These are phyloP conservation scores for Drosophila ezoana DNA, from an alignment of 2,888 invertebrate genomes.

Conservation along the genomic window DNA sequence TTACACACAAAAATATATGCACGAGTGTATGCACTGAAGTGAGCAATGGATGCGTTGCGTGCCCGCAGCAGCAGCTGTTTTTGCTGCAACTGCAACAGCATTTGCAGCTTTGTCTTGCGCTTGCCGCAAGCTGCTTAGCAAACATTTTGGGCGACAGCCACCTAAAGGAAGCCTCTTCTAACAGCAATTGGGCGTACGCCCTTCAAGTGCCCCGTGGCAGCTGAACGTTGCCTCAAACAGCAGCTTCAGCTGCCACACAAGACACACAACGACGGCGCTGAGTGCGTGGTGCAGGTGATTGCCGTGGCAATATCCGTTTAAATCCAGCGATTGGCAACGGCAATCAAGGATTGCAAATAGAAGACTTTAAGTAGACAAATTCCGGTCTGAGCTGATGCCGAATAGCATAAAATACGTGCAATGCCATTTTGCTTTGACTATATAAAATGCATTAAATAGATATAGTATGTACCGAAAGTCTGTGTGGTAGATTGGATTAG, in stretches of 20 bases:
- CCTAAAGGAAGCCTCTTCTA: constrained; percentile 11
- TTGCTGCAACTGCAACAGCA: constrained; percentile 6
- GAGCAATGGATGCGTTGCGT: constrained; percentile 16
- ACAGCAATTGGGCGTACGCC: constrained; percentile 9
- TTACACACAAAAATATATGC: background rate
- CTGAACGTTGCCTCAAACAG: background rate
- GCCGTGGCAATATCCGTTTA: constrained; percentile 42
- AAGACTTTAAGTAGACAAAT: constrained; percentile 32
- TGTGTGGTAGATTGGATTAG: background rate
- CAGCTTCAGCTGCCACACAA: constrained; percentile 23
- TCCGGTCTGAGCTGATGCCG: constrained; percentile 5
- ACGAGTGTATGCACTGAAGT: background rate
- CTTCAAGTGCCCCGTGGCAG: constrained; percentile 11
- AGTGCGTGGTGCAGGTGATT: constrained; percentile 3
- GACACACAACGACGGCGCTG: background rate
- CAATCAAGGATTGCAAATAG: constrained; percentile 22
- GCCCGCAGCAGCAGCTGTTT: constrained; percentile 5
- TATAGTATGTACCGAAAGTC: constrained; percentile 1
- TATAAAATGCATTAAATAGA: constrained; percentile 12
- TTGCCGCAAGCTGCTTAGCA: constrained; percentile 40
- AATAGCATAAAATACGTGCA: constrained; percentile 8
- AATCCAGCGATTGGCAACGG: constrained; percentile 26
- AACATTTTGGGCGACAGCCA: constrained; percentile 14
- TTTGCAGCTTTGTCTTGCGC: constrained; percentile 22
- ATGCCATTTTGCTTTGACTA: constrained; percentile 15